Evolutionary conservation across 2,888 invertebrate genomes (phyloP), one percentile per base, ranked within the genome.

Genomic region (Macrophya alboannulata): DNA sequence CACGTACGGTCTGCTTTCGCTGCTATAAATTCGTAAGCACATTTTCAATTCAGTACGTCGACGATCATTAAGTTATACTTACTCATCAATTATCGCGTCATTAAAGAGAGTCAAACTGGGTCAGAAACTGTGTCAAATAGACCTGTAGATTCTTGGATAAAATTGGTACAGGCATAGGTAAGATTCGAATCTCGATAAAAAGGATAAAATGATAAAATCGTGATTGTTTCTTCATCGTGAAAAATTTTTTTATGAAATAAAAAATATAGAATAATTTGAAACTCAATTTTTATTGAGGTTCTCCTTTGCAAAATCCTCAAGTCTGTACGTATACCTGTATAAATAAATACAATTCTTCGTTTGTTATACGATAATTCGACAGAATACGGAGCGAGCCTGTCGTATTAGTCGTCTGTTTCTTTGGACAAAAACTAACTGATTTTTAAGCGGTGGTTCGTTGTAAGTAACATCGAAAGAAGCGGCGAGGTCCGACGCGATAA

Each of bases 31-130:
- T 90, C 84, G 87, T 88, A 86, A 84, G 31, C 3, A 86, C 87
- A 86, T 88, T 90, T 88, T 90, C 90, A 90, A 90, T 90, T 90
- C 89, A 87, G 86, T 87, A 87, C 85, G 86, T 86, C 86, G 88
- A 86, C 72, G 87, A 83, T 89, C 89, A 88, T 89, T 90, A 90
- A 62, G 62, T 10, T 62, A 62, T 25, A 17, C 88, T 87, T 87
- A 89, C 88, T 87, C 89, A 89, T 91, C 89, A 90, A 91, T 91
- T 91, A 91, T 90, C 88, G 87, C 76, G 88, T 87, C 88, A 82
- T 85, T 87, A 86, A 89, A 88, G 62, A 48, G 6, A 43, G n/a
- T 43, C 5, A 21, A 76, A 48, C 21, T 51, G 48, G 21, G 48
- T 48, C 76, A 76, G 76, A 40, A 48, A 0, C 12, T 25, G 48